phyloP scores from a whole-genome alignment of 2,888 invertebrate species.

The Drosophila gaucha region DNA sequence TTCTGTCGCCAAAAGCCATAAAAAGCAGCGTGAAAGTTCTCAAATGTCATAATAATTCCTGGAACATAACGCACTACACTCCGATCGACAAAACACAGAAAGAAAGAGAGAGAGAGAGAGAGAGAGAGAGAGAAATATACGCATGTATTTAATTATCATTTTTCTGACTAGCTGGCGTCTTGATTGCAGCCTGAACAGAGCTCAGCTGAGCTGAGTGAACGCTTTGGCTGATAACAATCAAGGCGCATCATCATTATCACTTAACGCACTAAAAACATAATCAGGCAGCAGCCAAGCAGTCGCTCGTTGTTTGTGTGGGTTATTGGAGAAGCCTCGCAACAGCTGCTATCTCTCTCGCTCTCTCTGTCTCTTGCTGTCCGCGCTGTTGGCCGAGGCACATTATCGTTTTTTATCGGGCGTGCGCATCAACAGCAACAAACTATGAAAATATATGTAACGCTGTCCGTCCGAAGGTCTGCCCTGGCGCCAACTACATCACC shows the following conservation, averaged over 20 bases:
- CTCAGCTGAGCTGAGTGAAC: constrained; percentile 42
- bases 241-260: constrained; percentile 79
- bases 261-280: constrained; percentile 81
- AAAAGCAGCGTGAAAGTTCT: constrained; percentile 80
- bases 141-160: constrained; percentile 58
- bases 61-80: constrained; percentile 58
- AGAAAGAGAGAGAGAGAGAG: background rate
- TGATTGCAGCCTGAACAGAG: constrained; percentile 53
- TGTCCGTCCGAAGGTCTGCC: constrained; percentile 55
- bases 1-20: constrained; percentile 73
- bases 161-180: constrained; percentile 63
- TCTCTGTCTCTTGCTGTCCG: background rate
- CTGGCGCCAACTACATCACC: constrained; percentile 74
- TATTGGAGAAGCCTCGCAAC: constrained; percentile 42
- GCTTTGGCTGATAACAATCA: constrained; percentile 68
- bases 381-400: constrained; percentile 51
- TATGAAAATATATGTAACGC: constrained; percentile 77
- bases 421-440: constrained; percentile 76
- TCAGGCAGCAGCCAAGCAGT: constrained; percentile 63
- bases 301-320: constrained; percentile 46
- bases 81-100: constrained; percentile 4
- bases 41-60: constrained; percentile 83
- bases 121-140: background rate
- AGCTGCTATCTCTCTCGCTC: background rate
- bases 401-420: constrained; percentile 71